Base-by-base conservation (phyloP, 2,888 invertebrate genomes). In the Darwinula stevensoni region DNA sequence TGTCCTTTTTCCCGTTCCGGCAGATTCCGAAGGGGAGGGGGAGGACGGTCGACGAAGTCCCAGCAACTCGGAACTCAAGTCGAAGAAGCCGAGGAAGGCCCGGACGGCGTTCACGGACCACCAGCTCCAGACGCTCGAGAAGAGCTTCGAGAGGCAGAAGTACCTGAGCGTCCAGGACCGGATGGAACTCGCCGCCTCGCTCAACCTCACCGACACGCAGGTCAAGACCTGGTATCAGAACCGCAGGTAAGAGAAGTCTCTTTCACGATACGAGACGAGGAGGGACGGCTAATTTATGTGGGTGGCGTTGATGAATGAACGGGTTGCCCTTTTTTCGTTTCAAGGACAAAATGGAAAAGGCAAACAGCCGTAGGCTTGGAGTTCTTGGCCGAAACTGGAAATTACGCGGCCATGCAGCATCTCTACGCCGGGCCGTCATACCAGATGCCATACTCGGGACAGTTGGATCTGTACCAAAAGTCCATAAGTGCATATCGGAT, bases 211-310 rank as follows among this genome's bases (percentile, higher is more conserved):
- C 28, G 97, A 97, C 55, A 97, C 94, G 32, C 97, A 99, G 62
- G 94, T 97, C 50, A 97, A 97, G 57, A 97, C 97, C 45, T 97
- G 97, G 94, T 94, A 94, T 56, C 91, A 94, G 55, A 94, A 94
- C 51, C 62, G 94, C 61, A 68, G 91, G 88, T 84, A 51, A 60
- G 65, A 34, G 9, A 22, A 22, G n/a, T 22, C 22, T 9, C n/a
- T 22, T 22, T 22, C 22, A 6, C n/a, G n/a, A n/a, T n/a, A n/a
- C n/a, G n/a, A 6, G 22, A n/a, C 22, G 6, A 6, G 22, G 22
- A 18, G 22, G 22, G 6, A 18, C 22, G 22, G 6, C n/a, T n/a
- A n/a, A n/a, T n/a, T n/a, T n/a, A n/a, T n/a, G n/a, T n/a, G n/a
- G n/a, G n/a, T n/a, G n/a, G n/a, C n/a, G n/a, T 14, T 29, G 15